Evolutionary conservation across 92 coral and sea anemone genomes (phyloP), one percentile per base, ranked within the genome.

Genomic region (Scolanthus callimorphus): DNA sequence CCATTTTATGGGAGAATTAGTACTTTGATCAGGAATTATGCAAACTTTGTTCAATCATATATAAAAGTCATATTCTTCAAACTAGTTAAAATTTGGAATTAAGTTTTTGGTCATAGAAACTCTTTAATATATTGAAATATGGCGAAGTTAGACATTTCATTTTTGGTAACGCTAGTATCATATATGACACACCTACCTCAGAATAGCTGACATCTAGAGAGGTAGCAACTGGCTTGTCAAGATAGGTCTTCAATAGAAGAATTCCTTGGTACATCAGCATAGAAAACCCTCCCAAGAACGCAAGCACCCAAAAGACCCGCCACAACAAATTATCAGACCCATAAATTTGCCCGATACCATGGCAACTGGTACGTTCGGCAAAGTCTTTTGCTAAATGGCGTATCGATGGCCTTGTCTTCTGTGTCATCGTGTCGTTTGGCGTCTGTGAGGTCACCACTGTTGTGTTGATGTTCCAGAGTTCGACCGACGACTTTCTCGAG

Each of bases 221-320:
- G 10, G 80, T 70, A 57, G 67, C 37, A 1, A 67, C 68, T 10
- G 87, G 87, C 34, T 60, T 81, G 28, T 27, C 31, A 20, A 81
- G 2, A 26, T 9, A 81, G 4, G 76, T 60, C 2, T 45, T 29
- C 10, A 81, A 2, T 19, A 81, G 76, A 21, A 56, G n/a, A n/a
- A 63, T 52, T 2, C 77, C 70, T 29, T 81, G 85, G 41, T 49
- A 77, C 12, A 82, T 10, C 31, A 86, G 71, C 69, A 75, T 72
- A 17, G 78, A 77, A 3, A 54, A 38, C 20, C 95, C 70, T 2
- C 55, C 66, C 57, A 76, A 11, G 9, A 63, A 57, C 20, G 30
- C 82, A 11, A 86, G 45, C 3, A 63, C 46, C 95, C 95, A 86
- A n/a, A 81, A 41, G 22, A 57, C 12, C 13, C 95, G 78, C 87